phyloP scores from a whole-genome alignment of 2,797 vertebrate species.

The Columba guinea region DNA sequence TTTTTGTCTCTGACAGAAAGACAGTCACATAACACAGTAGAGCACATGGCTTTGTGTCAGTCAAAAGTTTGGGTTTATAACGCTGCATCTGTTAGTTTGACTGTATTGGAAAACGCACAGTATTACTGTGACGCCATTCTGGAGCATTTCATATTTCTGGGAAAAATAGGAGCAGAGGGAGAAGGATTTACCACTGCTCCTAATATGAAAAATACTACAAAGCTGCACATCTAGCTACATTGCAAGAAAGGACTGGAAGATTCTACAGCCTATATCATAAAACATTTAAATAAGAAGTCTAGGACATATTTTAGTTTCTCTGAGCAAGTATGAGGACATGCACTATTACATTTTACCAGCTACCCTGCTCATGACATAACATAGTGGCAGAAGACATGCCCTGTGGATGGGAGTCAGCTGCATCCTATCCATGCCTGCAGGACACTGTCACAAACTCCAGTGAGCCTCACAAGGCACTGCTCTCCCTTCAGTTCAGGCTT shows the following conservation, averaged over 20 bases:
- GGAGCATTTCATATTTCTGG: not conserved
- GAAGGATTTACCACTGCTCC: not conserved
- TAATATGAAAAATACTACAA: not conserved
- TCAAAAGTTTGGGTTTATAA: not conserved
- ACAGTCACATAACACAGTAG: not conserved
- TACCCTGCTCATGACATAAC: not conserved
- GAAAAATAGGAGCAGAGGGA: fast-evolving
- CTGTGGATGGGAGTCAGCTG: not conserved
- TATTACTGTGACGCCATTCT: not conserved
- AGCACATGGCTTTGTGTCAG: fast-evolving
- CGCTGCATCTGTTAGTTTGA: not conserved
- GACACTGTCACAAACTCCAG: not conserved
- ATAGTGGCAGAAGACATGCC: not conserved
- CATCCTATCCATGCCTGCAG: fast-evolving
- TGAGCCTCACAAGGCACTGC: not conserved
- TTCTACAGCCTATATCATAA: not conserved
- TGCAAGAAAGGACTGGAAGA: not conserved
- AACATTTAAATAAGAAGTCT: not conserved
- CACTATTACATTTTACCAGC: not conserved
- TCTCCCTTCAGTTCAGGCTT: not conserved
- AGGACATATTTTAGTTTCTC: not conserved
- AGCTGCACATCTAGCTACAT: not conserved
- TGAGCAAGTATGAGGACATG: not conserved
- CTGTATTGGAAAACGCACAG: not conserved
- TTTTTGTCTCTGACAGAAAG: not conserved